Percentiles rank a stretch among this genome's conserved stretches.
These are phyloP conservation scores for Thamnaconus septentrionalis DNA, from an alignment of 2,113 vertebrate species.

Conservation along the genomic window DNA sequence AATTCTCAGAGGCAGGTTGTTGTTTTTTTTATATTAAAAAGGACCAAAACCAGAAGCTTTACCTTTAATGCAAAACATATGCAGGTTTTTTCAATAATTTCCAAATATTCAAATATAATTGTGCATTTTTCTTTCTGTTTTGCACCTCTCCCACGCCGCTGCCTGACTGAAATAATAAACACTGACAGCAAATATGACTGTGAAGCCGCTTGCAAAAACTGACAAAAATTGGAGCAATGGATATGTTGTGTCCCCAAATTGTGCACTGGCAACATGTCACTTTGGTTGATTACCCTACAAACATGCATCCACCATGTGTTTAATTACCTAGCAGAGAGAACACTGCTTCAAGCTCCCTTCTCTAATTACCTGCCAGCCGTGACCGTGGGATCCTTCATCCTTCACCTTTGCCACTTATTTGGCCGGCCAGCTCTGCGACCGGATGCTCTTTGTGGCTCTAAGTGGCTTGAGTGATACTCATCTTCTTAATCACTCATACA, in stretches of 20 bases:
- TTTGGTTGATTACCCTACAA: slow-evolving; percentile 31
- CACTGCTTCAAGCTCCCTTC: not conserved
- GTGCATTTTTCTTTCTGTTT: too few relatives aligned
- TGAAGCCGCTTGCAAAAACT: slow-evolving; percentile 3
- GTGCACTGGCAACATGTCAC: not conserved
- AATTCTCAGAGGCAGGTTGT: too few relatives aligned
- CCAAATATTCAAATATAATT: too few relatives aligned
- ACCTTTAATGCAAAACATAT: too few relatives aligned
- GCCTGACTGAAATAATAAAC: not conserved
- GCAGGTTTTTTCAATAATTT: too few relatives aligned
- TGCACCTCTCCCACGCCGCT: too few relatives aligned
- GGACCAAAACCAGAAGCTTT: too few relatives aligned
- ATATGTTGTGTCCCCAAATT: slow-evolving; percentile 1
- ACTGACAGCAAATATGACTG: not conserved
- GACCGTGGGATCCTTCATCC: slow-evolving; percentile 31
- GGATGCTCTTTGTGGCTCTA: not conserved
- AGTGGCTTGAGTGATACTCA: not conserved
- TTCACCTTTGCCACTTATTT: slow-evolving; percentile 1
- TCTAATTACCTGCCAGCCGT: slow-evolving; percentile 61
- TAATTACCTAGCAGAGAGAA: slow-evolving; percentile 33
- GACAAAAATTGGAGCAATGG: not conserved
- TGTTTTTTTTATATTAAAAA: too few relatives aligned
- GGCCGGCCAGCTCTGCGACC: not conserved
- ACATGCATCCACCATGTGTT: slow-evolving; percentile 1
- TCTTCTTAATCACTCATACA: not conserved